Base-by-base conservation (phyloP, 2,888 invertebrate species). In the Pristionchus japonicus region DNA sequence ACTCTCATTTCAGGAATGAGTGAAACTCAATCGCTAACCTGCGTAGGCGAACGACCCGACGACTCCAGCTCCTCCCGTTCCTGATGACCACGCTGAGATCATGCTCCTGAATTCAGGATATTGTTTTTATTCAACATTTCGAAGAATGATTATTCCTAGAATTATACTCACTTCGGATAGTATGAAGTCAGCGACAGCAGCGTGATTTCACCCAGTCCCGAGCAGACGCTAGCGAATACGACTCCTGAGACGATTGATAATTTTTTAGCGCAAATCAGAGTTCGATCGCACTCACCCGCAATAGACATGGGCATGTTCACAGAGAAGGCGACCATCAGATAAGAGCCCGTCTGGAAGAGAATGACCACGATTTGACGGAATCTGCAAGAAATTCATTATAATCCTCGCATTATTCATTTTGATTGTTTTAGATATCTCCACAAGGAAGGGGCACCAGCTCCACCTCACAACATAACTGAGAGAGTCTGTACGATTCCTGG, bases 11-110 rank as follows among this genome's bases (percentile, higher is more conserved):
- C 61, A 2, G 1, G 3, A 61, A 23, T 61, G 9, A 31, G 23
- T 27, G 27, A 6, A 64, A 64, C 23, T n/a, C n/a, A n/a, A n/a
- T 6, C 23, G 31, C 31, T 4, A 80, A 74, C 88, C 88, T 34
- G 88, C 88, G 94, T 97, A 97, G 0, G 96, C 96, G 4, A 96
- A 93, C 0, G 97, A 96, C 13, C 97, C 97, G 91, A 97, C 96
- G 85, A 97, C 95, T 74, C 97, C 97, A 80, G 97, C 97, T 61
- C 96, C 97, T 23, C 95, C 49, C 0, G 97, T 97, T 17, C 97
- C 97, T 6, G 97, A 97, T 31, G 97, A 97, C 97, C 97, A 97
- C 1, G 97, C 96, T 1, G 97, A 97, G 31, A 97, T 96, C 0
- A 96, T 96, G 95, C 96, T 96, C 94, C 97, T 97, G 31, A 17